These are phyloP conservation scores for Spicauda simplicius DNA, from an alignment of 2,888 invertebrate genomes.

Conservation along the genomic window DNA sequence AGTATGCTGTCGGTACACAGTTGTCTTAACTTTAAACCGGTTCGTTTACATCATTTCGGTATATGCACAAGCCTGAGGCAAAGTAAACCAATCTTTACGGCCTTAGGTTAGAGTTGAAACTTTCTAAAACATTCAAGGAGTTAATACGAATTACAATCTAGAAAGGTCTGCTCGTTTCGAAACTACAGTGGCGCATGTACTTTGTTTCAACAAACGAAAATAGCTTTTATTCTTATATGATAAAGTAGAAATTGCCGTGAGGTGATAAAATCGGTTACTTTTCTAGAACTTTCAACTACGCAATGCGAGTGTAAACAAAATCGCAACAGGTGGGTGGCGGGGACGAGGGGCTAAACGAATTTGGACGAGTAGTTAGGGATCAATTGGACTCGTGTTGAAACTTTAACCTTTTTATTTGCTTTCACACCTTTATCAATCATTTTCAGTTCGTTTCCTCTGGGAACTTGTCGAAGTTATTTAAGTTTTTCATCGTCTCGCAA, in stretches of 20 bases:
- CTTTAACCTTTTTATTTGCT: conserved; percentile 27
- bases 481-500: neutral
- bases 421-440: conserved; percentile 19
- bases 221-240: neutral
- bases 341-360: conserved; percentile 34
- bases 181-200: conserved; percentile 40
- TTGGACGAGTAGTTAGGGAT: conserved; percentile 14
- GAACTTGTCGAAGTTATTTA: neutral
- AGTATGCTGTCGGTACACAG: conserved; percentile 30
- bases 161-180: conserved; percentile 41
- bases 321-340: conserved; percentile 58
- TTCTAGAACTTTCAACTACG: conserved; percentile 58
- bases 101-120: conserved; percentile 1
- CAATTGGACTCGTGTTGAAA: conserved; percentile 10
- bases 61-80: neutral
- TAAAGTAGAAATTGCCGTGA: conserved; percentile 39
- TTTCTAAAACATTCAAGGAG: neutral
- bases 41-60: conserved; percentile 20
- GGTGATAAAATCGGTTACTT: conserved; percentile 38
- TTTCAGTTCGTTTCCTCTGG: conserved; percentile 1
- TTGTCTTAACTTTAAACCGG: neutral
- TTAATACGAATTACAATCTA: conserved; percentile 35
- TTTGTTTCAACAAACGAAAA: conserved; percentile 22
- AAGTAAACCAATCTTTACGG: neutral
- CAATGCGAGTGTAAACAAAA: conserved; percentile 66